Base-by-base conservation (phyloP, 2,113 vertebrate genomes). In the Petromus typicus region DNA sequence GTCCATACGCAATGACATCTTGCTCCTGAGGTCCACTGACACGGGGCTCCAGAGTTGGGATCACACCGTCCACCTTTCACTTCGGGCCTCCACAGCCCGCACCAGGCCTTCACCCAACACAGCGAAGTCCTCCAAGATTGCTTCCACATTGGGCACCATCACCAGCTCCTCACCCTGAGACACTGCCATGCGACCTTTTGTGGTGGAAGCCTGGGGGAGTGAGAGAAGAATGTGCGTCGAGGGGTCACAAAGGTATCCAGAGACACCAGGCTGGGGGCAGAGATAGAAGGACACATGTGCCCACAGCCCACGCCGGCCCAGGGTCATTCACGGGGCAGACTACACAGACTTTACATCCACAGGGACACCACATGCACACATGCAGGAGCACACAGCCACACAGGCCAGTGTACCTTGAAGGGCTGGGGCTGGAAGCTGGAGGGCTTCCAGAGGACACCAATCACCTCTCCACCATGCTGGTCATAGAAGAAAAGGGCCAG, bases 401-500 rank as follows among this genome's bases (percentile, higher is more conserved):
- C 9, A 11, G 45, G 92, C 81, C 48, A 86, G 57, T 96, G 93
- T 48, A 99, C 99, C 99, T 99, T 99, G 94, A 99, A 99, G 17
- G 99, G 98, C 93, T 98, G 98, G 8, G 99, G 98, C 61, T 97
- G 91, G 96, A 99, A 99, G 93, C 99, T 98, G 25, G 98, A 98
- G 23, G 99, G 99, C 89, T 99, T 99, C 99, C 99, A 99, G 64
- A 99, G 98, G 91, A 99, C 99, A 40, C 99, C 98, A 2, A 99
- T 99, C 95, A 99, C 99, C 30, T 98, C 99, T 61, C 99, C 99
- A 6, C 99, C 99, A 59, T 99, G 98, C 18, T 98, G 98, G 98
- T 99, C 99, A 12, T 99, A 99, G 98, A 99, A 99, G 97, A 99
- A 99, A 82, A 99, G 98, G 0, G 99, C 99, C 2, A 99, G 96